Evolutionary conservation across 2,113 vertebrate genomes (phyloP), one percentile per base, ranked within the genome.

Genomic region (Conger conger): DNA sequence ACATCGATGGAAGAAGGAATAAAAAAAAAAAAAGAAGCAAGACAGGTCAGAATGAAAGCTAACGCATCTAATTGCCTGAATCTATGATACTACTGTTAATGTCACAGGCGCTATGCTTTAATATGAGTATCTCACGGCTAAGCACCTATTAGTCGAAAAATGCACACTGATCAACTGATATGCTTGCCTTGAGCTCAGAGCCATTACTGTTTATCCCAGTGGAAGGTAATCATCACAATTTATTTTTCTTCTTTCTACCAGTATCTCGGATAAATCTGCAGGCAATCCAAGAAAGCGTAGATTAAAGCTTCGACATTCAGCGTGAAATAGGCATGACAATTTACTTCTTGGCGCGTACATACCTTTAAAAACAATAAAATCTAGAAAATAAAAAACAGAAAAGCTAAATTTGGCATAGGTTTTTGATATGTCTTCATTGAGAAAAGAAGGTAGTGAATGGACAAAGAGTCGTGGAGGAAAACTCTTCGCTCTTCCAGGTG

Each of bases 1-100:
- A 38, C 4, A 36, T 68, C 35, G 63, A 38, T 82, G 36, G 57
- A 82, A 68, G 85, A 89, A 90, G 91, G 89, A 90, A 87, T 87
- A 50, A 79, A 82, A 90, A 91, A 90, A 90, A 87, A 87, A 50
- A 79, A 82, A 86, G 60, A 50, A 50, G 45, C 45, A 50, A 85
- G 87, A 63, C 30, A 33, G 20, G 40, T 82, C 36, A 35, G 54
- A 36, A 60, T 38, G 53, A 63, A 82, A 27, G 30, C 40, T 53
- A 63, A 81, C 45, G 38, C 45, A 54, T 81, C 42, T 53, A 53
- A 81, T 81, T 38, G 40, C n/a, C 42, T 50, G 30, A 53, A 50
- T 7, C 80, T 81, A 81, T 42, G 18, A 20, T 63, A 37, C 33
- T 82, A 37, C 53, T 82, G 50, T 36, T 82, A 35, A 82, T 60